Conservation (phyloP, 2,888 invertebrate genomes). For the Drosophila nigritarsus region DNA sequence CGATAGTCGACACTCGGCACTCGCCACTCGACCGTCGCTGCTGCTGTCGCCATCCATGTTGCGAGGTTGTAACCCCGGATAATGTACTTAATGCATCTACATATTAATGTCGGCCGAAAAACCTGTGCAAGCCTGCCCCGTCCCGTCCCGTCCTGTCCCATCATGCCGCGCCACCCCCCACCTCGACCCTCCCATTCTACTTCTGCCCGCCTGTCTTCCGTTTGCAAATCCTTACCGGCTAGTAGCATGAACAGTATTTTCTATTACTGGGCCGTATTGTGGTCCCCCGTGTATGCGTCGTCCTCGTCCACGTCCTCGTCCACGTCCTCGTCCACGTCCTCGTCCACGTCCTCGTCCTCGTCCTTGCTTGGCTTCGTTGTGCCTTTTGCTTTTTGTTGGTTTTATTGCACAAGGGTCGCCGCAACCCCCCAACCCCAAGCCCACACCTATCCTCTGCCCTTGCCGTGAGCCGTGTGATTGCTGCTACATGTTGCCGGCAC, state of each 20-base stretch:
- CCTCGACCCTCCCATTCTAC: background rate
- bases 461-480: slow-evolving; percentile 64
- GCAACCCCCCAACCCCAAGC: background rate
- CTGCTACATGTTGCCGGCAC: slow-evolving; percentile 29
- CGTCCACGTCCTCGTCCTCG: slow-evolving; percentile 36
- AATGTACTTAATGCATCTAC: slow-evolving; percentile 84
- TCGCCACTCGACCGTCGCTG: slow-evolving; percentile 18
- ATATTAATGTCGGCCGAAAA: slow-evolving; percentile 79
- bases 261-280: slow-evolving; percentile 69
- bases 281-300: slow-evolving; percentile 57
- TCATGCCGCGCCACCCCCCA: background rate
- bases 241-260: slow-evolving; percentile 69
- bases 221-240: slow-evolving; percentile 54
- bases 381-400: slow-evolving; percentile 66
- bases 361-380: slow-evolving; percentile 50
- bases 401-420: slow-evolving; percentile 70
- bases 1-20: slow-evolving; percentile 2
- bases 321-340: slow-evolving; percentile 37
- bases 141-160: background rate
- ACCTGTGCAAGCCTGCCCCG: slow-evolving; percentile 60
- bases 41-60: slow-evolving; percentile 56
- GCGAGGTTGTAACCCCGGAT: slow-evolving; percentile 84
- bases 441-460: background rate
- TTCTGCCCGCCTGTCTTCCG: background rate
- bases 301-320: slow-evolving; percentile 13